These are phyloP conservation scores for Tribolium madens DNA, from an alignment of 1,140 invertebrate genomes.

Conservation along the genomic window DNA sequence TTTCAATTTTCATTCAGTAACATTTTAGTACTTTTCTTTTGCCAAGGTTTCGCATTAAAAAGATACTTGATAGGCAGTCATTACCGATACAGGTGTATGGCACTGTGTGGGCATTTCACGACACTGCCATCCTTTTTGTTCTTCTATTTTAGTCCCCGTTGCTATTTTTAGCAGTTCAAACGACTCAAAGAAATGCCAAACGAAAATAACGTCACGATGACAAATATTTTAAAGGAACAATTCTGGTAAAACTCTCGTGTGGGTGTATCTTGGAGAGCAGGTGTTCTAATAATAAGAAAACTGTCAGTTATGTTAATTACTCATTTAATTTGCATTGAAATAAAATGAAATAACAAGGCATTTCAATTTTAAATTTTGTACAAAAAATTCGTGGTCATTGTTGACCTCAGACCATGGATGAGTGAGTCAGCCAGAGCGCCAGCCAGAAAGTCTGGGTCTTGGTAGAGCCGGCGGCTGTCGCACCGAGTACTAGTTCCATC, in stretches of 20 bases:
- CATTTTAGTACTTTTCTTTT: not conserved
- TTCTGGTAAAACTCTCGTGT: no score
- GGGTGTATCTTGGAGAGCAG: no score
- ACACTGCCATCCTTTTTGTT: not conserved
- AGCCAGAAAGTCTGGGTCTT: slow-evolving; percentile 49
- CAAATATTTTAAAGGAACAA: no score
- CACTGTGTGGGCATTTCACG: not conserved
- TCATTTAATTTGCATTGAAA: no score
- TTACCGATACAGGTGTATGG: not conserved
- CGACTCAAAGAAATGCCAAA: not conserved
- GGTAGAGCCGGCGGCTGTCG: slow-evolving; percentile 37
- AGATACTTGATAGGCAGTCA: not conserved
- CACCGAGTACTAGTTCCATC: slow-evolving; percentile 43
- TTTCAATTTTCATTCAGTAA: not conserved
- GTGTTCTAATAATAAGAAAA: no score
- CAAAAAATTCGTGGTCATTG: slow-evolving; percentile 13
- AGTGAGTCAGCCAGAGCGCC: slow-evolving; percentile 42
- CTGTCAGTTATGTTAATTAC: no score
- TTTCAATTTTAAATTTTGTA: no score
- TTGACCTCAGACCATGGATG: slow-evolving; percentile 24
- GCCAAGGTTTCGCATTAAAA: not conserved
- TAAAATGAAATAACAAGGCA: no score
- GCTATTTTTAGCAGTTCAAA: not conserved
- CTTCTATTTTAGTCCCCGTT: not conserved
- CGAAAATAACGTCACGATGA: not conserved